These are phyloP conservation scores for Drosophila sordidula DNA, from an alignment of 2,888 invertebrate species.

Conservation along the genomic window DNA sequence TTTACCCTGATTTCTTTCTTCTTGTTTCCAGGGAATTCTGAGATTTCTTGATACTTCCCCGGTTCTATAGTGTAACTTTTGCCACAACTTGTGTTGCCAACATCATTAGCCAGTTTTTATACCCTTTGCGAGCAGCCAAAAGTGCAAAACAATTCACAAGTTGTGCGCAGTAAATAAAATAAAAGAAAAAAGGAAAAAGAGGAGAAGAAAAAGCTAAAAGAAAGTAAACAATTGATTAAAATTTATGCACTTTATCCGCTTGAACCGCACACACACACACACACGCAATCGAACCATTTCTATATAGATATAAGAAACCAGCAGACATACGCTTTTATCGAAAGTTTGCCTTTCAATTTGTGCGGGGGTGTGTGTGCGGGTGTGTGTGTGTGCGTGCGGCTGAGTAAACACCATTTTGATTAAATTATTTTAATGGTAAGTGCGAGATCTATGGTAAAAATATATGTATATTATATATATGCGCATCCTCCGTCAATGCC, in stretches of 20 bases:
- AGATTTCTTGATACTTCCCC: slow-evolving; percentile 5
- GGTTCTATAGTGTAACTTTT: neutral
- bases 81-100: slow-evolving; percentile 6
- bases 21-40: neutral
- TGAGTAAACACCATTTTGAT: slow-evolving; percentile 73
- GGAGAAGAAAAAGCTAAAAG: slow-evolving; percentile 56
- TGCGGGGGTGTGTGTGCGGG: slow-evolving; percentile 1
- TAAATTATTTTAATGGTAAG: slow-evolving; percentile 79
- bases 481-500: slow-evolving; percentile 18
- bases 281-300: slow-evolving; percentile 40
- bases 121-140: slow-evolving; percentile 22
- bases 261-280: slow-evolving; percentile 22
- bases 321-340: slow-evolving; percentile 52
- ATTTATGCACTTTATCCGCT: slow-evolving; percentile 67
- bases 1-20: neutral
- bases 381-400: slow-evolving; percentile 13
- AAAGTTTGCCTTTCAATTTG: slow-evolving; percentile 60
- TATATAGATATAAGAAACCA: slow-evolving; percentile 51
- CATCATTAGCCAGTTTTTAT: slow-evolving; percentile 22
- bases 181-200: slow-evolving; percentile 40
- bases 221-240: slow-evolving; percentile 79
- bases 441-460: slow-evolving; percentile 72
- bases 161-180: slow-evolving; percentile 66
- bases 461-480: slow-evolving; percentile 38
- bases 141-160: slow-evolving; percentile 61